phyloP scores from a whole-genome alignment of 2,113 vertebrate species.

The Orcinus orca region DNA sequence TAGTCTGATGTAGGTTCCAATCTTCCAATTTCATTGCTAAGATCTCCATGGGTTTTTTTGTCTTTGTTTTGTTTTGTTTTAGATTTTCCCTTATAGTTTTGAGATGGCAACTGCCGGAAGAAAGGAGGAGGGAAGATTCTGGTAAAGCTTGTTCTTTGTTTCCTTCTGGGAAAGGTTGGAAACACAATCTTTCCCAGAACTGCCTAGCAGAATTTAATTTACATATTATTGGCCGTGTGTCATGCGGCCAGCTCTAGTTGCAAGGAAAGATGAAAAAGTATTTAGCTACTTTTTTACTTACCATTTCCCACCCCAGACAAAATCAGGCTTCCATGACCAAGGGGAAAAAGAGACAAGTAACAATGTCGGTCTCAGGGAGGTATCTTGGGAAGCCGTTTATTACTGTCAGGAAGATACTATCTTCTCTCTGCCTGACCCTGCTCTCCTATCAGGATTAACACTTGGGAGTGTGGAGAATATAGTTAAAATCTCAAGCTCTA shows the following conservation, averaged over 20 bases:
- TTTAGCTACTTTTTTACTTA: neutral
- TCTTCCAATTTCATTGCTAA: neutral
- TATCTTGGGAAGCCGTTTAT: neutral
- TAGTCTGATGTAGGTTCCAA: neutral
- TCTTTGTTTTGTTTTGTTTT: neutral
- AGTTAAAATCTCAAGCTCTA: neutral
- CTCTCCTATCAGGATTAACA: neutral
- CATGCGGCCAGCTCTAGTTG: neutral
- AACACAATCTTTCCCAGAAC: neutral
- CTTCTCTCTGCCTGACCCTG: neutral
- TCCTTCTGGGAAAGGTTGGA: neutral
- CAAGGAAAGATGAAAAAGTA: neutral
- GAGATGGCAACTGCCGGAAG: neutral
- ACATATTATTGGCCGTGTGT: neutral
- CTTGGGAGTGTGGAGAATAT: neutral
- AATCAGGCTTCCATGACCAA: neutral
- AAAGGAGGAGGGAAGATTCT: neutral
- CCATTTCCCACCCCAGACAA: neutral
- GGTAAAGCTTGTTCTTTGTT: neutral
- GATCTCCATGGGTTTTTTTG: neutral
- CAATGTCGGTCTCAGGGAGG: neutral
- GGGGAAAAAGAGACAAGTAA: neutral
- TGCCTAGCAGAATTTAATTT: neutral
- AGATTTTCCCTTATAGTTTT: neutral
- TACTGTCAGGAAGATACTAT: too few relatives aligned